Evolutionary conservation across 1,140 invertebrate genomes (phyloP).

Genomic region (Bombus consobrinus): DNA sequence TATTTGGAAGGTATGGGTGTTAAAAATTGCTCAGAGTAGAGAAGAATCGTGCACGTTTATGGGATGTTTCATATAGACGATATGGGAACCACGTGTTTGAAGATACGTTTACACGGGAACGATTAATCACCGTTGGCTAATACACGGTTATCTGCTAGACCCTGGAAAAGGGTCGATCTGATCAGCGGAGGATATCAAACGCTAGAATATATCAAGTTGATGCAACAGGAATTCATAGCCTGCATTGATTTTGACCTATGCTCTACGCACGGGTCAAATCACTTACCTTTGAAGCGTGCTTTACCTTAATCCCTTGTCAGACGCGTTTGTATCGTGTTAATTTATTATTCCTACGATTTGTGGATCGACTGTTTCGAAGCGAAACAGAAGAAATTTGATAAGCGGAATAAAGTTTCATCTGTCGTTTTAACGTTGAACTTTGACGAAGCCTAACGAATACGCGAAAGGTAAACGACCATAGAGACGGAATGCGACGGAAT

Average conservation of each 20-base stretch:
- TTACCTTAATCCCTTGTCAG: neutral
- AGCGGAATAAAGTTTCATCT: too few species aligned
- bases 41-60: too few species aligned
- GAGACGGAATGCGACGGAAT: too few species aligned
- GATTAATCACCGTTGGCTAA: neutral
- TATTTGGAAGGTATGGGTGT: too few species aligned
- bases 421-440: too few species aligned
- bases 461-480: conserved; percentile 3
- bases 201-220: neutral
- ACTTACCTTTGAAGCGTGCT: conserved; percentile 23
- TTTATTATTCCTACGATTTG: too few species aligned
- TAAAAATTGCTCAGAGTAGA: neutral
- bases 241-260: conserved; percentile 17
- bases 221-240: conserved; percentile 47
- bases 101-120: neutral
- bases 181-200: conserved; percentile 4
- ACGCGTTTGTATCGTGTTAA: neutral
- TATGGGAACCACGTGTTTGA: neutral
- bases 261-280: conserved; percentile 42
- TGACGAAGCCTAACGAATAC: neutral
- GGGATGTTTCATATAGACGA: too few species aligned
- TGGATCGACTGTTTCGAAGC: too few species aligned
- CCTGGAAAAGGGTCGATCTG: too few species aligned
- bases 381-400: too few species aligned
- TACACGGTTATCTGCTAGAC: neutral